A percentile compares a stretch with the other conserved stretches of the same genome.
phyloP scores from a whole-genome alignment of 2,888 invertebrate species.

The Trachelus iudaicus region DNA sequence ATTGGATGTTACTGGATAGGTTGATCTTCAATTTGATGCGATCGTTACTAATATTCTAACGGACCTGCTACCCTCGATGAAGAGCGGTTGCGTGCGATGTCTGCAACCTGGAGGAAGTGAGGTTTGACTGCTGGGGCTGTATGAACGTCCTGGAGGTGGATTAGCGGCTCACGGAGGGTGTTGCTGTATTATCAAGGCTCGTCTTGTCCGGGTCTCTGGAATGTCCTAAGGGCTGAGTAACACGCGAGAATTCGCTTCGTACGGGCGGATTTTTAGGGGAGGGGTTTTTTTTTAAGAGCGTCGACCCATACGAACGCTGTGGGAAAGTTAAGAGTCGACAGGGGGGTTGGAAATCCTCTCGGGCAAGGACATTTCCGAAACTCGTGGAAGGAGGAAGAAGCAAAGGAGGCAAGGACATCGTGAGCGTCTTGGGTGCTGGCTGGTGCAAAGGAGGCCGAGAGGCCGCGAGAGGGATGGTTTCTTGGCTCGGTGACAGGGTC shows the following conservation, averaged over 20 bases:
- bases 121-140: not conserved
- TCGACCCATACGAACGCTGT: not conserved
- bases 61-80: not conserved
- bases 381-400: not conserved
- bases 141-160: not conserved
- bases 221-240: not conserved
- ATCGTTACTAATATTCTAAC: not conserved
- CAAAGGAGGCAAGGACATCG: not conserved
- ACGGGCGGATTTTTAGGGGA: not conserved
- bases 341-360: not conserved
- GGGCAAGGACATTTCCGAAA: not conserved
- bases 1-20: not conserved
- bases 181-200: not conserved
- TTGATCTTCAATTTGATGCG: not conserved
- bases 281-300: not conserved
- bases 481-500: constrained; percentile 52
- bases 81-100: not conserved
- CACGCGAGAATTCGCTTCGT: not conserved
- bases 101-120: not conserved
- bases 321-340: not conserved
- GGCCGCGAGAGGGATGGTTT: constrained; percentile 42
- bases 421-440: not conserved
- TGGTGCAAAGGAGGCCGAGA: constrained; percentile 15
- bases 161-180: not conserved
- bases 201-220: not conserved